Base-by-base conservation (phyloP, 1,140 invertebrate genomes). In the Phortica variegata region DNA sequence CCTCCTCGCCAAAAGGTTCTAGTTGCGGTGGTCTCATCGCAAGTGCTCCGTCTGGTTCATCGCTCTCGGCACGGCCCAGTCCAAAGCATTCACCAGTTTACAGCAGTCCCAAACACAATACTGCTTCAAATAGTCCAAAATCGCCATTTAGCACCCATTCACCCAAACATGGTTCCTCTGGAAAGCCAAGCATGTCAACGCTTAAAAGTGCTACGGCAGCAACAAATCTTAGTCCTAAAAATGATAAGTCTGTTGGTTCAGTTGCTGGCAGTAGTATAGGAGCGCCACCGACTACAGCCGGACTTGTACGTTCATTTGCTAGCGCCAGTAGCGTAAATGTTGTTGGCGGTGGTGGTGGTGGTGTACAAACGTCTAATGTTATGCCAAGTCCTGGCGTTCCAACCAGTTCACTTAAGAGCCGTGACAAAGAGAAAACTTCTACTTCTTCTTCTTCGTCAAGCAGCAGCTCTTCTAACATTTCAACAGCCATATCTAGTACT, bases 161-260 rank as follows among this genome's bases (percentile, higher is more conserved):
- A 3, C 87, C 88, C 9, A 91, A 91, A 73, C 88, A 90, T 42
- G 69, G 70, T 16, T 73, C 86, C 9, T 85, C 87, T 1, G 89
- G 91, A 0, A 94, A 94, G 68, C 90, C 91, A 0, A 92, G 90
- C 60, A 90, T 94, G 85, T 90, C 88, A 0, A 84, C 89, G 1
- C 72, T 91, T n/a, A 91, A 91, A 68, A 90, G 87, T 17, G 87
- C 88, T 1, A 83, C 83, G 43, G 65, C 69, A 4, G 69, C 49
- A 13, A 66, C 63, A 12, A 42, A 31, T 16, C 49, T 65, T 10
- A 72, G 61, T 73, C 52, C 81, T 75, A 60, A 78, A 32, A 55
- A 54, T 9, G 65, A 73, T 9, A 73, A 82, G 66, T 73, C 65
- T 4, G 49, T 48, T 10, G 29, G 31, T n/a, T 13, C 32, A 0